Evolutionary conservation across 1,140 invertebrate species (phyloP), one percentile per base, ranked within the genome.

Genomic region (Branchinecta lynchi): DNA sequence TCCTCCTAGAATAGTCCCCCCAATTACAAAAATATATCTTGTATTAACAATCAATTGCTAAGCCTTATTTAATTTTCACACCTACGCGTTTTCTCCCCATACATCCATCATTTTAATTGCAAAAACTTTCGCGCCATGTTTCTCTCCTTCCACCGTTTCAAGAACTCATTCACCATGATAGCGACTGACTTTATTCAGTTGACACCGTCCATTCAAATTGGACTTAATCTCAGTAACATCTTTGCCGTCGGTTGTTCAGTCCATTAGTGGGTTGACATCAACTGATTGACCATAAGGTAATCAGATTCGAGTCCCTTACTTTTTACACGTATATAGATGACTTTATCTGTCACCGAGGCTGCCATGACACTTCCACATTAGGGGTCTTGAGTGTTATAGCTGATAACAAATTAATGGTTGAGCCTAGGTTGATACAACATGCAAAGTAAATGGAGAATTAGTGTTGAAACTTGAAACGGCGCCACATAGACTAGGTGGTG

Each of bases 321-420:
- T 60, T 15, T 60, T 60, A 15, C 12, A 20, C 17, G 17, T 60
- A 32, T 20, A 60, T 20, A 20, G 51, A 60, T 60, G 51, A 60
- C 51, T 60, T 60, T 60, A 60, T 60, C 51, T 60, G 51, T 60
- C 51, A 60, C 51, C 51, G 51, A 60, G 12, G 3, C 17, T 20
- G 51, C 51, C 12, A 60, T 20, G 51, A 60, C 51, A 60, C 51
- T 60, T 60, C 17, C 51, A 60, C 12, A 12, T 15, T 60, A 12
- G 17, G 17, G 17, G 12, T 15, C 51, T 1, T 15, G 17, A 60
- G 51, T 60, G 51, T 12, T 60, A 60, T 60, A 6, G 51, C 51
- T 60, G 51, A 60, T 60, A 60, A 60, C 17, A 60, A 20, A 60
- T 60, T 60, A 60, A 60, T 60, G 51, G 51, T 20, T 60, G 51